These are phyloP conservation scores for Orthosia gracilis DNA, from an alignment of 2,888 invertebrate genomes.

Conservation along the genomic window DNA sequence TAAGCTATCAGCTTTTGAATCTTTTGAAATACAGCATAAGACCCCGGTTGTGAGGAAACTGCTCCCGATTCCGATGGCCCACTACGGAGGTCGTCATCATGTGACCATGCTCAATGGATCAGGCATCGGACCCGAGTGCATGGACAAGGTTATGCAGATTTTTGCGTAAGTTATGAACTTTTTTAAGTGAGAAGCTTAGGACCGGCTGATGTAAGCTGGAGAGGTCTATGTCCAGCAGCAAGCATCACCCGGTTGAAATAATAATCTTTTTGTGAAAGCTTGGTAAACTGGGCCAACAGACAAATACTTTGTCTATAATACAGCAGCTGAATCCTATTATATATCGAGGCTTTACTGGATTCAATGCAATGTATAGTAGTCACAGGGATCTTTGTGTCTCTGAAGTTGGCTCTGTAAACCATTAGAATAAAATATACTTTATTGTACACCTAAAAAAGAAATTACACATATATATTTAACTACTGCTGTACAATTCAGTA, in stretches of 20 bases:
- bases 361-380: not conserved
- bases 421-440: too few species aligned
- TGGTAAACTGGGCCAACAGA: too few species aligned
- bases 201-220: not conserved
- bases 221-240: too few species aligned
- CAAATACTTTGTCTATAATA: too few species aligned
- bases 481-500: too few species aligned
- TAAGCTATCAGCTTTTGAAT: slow-evolving; percentile 93
- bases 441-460: too few species aligned
- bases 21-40: slow-evolving; percentile 93
- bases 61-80: not conserved
- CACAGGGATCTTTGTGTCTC: too few species aligned
- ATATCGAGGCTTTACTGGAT: not conserved
- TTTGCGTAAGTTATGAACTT: not conserved
- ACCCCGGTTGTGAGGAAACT: slow-evolving; percentile 85
- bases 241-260: not conserved
- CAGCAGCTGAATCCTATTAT: too few species aligned
- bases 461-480: too few species aligned
- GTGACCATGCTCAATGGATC: not conserved
- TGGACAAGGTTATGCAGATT: not conserved
- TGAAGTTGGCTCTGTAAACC: too few species aligned
- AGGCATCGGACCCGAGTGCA: slow-evolving; percentile 5
- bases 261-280: too few species aligned
- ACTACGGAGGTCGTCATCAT: slow-evolving; percentile 2
- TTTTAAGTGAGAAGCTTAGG: not conserved